Evolutionary conservation across 30 jellyfish, hydroid and myxozoan genomes (phyloP).

Genomic region (Aurelia aurita complex sp. Pacific): DNA sequence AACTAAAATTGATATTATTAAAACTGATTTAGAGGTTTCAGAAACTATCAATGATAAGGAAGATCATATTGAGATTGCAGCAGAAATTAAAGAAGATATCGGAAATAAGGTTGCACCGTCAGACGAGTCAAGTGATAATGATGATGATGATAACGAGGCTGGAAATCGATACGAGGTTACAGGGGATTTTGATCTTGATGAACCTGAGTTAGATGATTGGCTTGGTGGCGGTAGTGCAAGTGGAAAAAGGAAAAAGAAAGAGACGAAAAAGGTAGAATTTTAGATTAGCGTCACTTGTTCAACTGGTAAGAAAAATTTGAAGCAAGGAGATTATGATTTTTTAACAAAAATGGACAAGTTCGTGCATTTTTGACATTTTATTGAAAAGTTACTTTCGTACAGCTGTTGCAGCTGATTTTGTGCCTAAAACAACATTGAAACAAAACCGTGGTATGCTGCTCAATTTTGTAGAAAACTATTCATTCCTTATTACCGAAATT

Average conservation of each 20-base stretch:
- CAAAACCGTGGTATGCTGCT: too few relatives aligned
- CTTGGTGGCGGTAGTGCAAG: constrained; percentile 25
- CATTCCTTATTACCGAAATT: too few relatives aligned
- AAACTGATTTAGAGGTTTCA: neutral
- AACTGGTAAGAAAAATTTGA: too few relatives aligned
- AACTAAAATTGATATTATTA: neutral
- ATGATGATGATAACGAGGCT: constrained; percentile 45
- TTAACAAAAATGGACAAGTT: too few relatives aligned
- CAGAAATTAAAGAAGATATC: neutral
- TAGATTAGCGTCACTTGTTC: too few relatives aligned
- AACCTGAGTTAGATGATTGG: constrained; percentile 48
- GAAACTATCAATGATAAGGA: neutral
- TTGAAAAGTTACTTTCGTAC: too few relatives aligned
- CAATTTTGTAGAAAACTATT: too few relatives aligned
- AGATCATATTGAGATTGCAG: neutral
- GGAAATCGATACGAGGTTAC: constrained; percentile 42
- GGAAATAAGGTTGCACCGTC: constrained; percentile 2
- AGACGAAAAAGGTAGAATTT: neutral
- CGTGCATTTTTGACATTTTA: too few relatives aligned
- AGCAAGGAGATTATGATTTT: too few relatives aligned
- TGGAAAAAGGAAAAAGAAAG: neutral
- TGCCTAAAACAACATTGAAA: too few relatives aligned
- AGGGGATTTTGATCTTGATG: constrained; percentile 65
- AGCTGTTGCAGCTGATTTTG: too few relatives aligned
- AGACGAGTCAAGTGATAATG: constrained; percentile 63